A percentile compares a stretch with the other conserved stretches of the same genome.
These are phyloP conservation scores for Psephotus haematonotus DNA, from an alignment of 2,113 vertebrate genomes.

Conservation along the genomic window DNA sequence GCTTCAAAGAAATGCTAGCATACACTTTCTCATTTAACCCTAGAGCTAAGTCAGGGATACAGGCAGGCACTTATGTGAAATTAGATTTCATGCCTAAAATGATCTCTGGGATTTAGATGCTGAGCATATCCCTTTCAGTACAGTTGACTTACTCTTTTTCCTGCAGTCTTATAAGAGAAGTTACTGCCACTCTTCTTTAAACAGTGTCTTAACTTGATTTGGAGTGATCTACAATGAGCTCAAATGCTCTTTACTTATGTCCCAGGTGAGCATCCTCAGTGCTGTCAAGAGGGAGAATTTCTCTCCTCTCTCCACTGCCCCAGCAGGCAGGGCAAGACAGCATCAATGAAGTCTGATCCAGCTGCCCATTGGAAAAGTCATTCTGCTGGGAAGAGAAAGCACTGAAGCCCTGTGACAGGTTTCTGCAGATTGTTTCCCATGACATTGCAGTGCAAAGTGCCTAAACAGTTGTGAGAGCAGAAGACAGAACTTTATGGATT, in stretches of 20 bases:
- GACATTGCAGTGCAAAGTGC: background rate
- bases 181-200: background rate
- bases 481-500: background rate
- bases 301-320: background rate
- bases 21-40: background rate
- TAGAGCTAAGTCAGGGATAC: background rate
- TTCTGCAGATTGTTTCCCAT: background rate
- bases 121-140: background rate
- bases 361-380: background rate
- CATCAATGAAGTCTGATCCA: background rate
- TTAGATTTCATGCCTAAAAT: background rate
- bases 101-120: background rate
- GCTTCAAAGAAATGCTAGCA: background rate
- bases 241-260: background rate
- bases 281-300: background rate
- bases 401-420: background rate
- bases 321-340: fast-evolving
- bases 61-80: background rate
- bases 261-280: background rate
- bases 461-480: background rate
- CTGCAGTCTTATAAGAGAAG: background rate
- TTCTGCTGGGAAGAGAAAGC: background rate
- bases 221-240: background rate
- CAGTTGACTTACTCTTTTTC: background rate
- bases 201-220: background rate